A percentile compares a stretch with the other conserved stretches of the same genome.
Conservation (phyloP, 2,888 invertebrate species). For the Mimumesa dahlbomi region DNA sequence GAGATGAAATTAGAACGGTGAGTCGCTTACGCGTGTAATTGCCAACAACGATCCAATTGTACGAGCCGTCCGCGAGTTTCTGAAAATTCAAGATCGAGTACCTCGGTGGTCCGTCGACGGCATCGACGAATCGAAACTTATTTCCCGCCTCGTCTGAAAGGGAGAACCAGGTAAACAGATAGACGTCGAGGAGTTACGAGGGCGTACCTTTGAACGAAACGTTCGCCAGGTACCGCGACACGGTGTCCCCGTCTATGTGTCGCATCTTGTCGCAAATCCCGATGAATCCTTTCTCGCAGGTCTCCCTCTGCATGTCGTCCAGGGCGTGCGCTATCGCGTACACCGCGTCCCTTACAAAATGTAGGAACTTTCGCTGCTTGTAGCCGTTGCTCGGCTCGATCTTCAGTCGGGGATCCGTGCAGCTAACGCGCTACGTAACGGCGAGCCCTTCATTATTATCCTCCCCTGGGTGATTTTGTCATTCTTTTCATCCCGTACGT, state of each 20-base stretch:
- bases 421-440: conserved; percentile 5
- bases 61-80: conserved; percentile 69
- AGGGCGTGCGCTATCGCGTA: conserved; percentile 82
- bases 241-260: conserved; percentile 77
- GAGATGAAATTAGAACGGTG: neutral
- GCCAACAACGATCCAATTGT: conserved; percentile 80
- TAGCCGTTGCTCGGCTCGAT: conserved; percentile 67
- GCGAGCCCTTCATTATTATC: neutral
- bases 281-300: conserved; percentile 72
- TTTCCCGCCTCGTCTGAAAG: conserved; percentile 80
- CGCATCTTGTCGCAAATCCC: conserved; percentile 80
- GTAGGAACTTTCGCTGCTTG: conserved; percentile 80
- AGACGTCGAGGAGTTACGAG: too few species aligned
- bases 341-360: conserved; percentile 82
- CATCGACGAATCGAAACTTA: conserved; percentile 80
- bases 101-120: conserved; percentile 82
- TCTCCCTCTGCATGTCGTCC: conserved; percentile 78
- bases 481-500: too few species aligned
- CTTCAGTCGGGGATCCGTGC: conserved; percentile 52
- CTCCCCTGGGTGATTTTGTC: neutral
- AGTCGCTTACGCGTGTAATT: conserved; percentile 78
- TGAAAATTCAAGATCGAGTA: conserved; percentile 82
- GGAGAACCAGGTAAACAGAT: neutral
- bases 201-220: conserved; percentile 82
- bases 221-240: conserved; percentile 79